Evolutionary conservation across 2,888 invertebrate species (phyloP).

Genomic region (Coelinius sp.): DNA sequence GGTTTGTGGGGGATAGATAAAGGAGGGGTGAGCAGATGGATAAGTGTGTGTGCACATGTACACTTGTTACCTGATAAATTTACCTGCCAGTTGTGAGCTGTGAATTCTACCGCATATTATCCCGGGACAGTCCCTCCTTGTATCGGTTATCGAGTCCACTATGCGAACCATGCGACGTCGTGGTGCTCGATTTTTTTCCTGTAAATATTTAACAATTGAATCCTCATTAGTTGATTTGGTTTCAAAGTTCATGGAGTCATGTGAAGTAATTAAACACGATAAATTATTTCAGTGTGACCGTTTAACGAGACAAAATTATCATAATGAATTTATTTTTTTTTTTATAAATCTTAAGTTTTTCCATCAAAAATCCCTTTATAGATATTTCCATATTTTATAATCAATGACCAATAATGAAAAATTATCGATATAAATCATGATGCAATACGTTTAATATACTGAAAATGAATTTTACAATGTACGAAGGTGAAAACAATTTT

Average conservation of each 20-base stretch:
- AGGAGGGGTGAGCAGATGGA: background rate
- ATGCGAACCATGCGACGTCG: slow-evolving; percentile 51
- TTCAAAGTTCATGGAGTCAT: background rate
- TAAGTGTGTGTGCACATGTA: background rate
- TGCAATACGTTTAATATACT: background rate
- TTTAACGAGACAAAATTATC: too few relatives aligned
- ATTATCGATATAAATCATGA: background rate
- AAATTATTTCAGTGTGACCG: too few relatives aligned
- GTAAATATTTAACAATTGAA: background rate
- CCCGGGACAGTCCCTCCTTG: slow-evolving; percentile 44
- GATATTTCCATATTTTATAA: too few relatives aligned
- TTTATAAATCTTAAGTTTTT: too few relatives aligned
- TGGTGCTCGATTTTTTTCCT: slow-evolving; percentile 32
- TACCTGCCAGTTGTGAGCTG: slow-evolving; percentile 49
- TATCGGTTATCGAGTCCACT: slow-evolving; percentile 45
- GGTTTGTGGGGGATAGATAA: background rate
- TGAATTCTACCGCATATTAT: slow-evolving; percentile 52
- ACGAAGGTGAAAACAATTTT: slow-evolving; percentile 27
- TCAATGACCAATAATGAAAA: background rate
- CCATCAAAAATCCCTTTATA: too few relatives aligned
- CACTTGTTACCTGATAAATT: slow-evolving; percentile 28
- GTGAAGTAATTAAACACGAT: too few relatives aligned
- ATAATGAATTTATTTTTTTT: too few relatives aligned
- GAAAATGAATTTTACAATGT: background rate
- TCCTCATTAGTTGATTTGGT: background rate